Evolutionary conservation across 2,888 invertebrate genomes (phyloP), one percentile per base, ranked within the genome.

Genomic region (Amphimallon solstitiale): DNA sequence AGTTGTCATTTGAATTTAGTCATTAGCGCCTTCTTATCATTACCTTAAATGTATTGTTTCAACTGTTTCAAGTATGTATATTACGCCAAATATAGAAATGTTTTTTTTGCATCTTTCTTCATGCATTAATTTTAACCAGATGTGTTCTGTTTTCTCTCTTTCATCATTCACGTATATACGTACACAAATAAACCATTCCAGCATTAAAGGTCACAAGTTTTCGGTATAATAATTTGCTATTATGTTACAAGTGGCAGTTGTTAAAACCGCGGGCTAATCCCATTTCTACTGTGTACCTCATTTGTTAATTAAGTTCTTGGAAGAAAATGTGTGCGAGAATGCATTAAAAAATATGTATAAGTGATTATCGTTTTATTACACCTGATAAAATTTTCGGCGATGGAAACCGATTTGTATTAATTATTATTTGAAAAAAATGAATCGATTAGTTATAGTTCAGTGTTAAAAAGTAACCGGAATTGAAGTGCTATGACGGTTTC

Each of bases 401-500:
- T 23, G 48, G n/a, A n/a, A n/a, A n/a, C 5, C 5, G 2, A 48
- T 48, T 48, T n/a, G 21, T 12, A 48, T n/a, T 10, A n/a, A 48
- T 48, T 23, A 29, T 21, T 48, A 2, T 0, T 17, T 17, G 6
- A 21, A 19, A 48, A 12, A 21, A 10, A 48, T 48, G 48, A 12
- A 21, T 29, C 21, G 21, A 48, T 48, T 12, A 7, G 19, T 46
- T 21, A 19, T 23, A 21, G 40, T 40, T 15, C 12, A 14, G 14
- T 12, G 40, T n/a, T n/a, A 5, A 14, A 40, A 15, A n/a, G 9
- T 6, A 5, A 6, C 14, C 15, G 12, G 5, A 29, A 21, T n/a
- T 37, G 23, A n/a, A 38, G 54, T 48, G 45, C 23, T 78, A 94
- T 94, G 94, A 94, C 94, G 74, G 90, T 94, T 68, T 91, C 92